These are phyloP conservation scores for Ctenosaura bakeri DNA, from an alignment of 2,797 vertebrate genomes.

Conservation along the genomic window DNA sequence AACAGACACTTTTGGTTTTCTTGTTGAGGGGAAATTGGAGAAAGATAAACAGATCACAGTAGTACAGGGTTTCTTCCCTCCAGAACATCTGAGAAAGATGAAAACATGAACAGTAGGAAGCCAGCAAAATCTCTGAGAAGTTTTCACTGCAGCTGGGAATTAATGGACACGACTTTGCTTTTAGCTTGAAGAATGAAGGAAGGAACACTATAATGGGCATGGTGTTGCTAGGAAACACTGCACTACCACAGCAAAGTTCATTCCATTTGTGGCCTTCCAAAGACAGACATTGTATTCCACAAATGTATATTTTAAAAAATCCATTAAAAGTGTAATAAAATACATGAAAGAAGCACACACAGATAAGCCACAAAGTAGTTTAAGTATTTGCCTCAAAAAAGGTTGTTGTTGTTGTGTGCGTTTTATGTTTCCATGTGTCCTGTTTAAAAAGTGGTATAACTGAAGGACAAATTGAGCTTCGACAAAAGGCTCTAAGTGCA, in stretches of 20 bases:
- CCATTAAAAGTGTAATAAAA: constrained; percentile 71
- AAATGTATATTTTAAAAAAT: constrained; percentile 62
- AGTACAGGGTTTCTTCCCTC: constrained; percentile 64
- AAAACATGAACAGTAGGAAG: constrained; percentile 82
- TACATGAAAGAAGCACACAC: constrained; percentile 22
- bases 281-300: constrained; percentile 66
- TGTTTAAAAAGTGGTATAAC: constrained; percentile 40
- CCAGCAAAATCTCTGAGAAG: constrained; percentile 78
- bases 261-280: constrained; percentile 75
- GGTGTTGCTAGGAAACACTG: constrained; percentile 82
- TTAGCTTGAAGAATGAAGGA: constrained; percentile 78
- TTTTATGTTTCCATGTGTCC: background rate
- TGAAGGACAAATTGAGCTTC: constrained; percentile 28
- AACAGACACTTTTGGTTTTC: constrained; percentile 56
- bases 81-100: constrained; percentile 75
- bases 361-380: constrained; percentile 13
- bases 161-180: constrained; percentile 82
- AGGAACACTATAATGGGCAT: constrained; percentile 69
- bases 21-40: constrained; percentile 54
- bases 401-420: background rate
- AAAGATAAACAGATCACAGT: constrained; percentile 78
- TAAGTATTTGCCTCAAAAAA: constrained; percentile 38
- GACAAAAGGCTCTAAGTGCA: constrained; percentile 44
- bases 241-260: constrained; percentile 69
- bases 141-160: constrained; percentile 82